Base-by-base conservation (phyloP, 2,888 invertebrate species). In the Lepidocyrtinus sp. region DNA sequence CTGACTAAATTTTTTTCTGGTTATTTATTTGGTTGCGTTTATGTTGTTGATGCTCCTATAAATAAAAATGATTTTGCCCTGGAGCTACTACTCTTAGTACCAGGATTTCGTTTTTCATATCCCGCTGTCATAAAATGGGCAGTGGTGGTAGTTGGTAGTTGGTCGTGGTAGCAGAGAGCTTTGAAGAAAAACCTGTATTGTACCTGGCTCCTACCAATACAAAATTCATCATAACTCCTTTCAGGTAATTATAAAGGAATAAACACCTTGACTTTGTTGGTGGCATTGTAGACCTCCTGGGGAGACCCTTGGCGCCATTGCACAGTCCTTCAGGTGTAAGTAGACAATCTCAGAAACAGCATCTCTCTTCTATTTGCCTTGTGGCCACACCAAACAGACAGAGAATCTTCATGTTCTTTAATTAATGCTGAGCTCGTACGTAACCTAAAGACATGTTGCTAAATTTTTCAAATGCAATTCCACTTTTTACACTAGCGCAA, bases 231-330 rank as follows among this genome's bases (percentile, higher is more conserved):
- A 62, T 62, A 21, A 62, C 22, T 62, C 22, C 22, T 62, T 7
- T 12, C 27, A 21, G 62, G 46, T 77, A 77, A 77, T 77, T 77
- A 77, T 72, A 67, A 82, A 78, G 75, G 79, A 71, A 80, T 81
- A 81, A 83, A 83, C 80, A 81, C 80, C 77, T 76, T 82, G 75
- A 75, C 74, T 73, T 75, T 64, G 82, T 81, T 77, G 75, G 75
- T 79, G 81, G 81, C 75, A 68, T 55, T 59, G 36, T 7, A 55
- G 81, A 83, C 83, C 83, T 79, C 85, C 82, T 75, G 82, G 50
- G 69, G 76, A 67, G 62, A 68, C 79, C 69, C 26, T 45, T 82
- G 85, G 85, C 85, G 85, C 85, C 84, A 70, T 36, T 7, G 36
- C 12, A 36, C 12, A 36, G 36, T n/a, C n/a, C n/a, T n/a, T n/a